Percentiles rank a stretch among this genome's conserved stretches.
Conservation (phyloP, 2,888 invertebrate genomes). For the Horisme vitalbata region DNA sequence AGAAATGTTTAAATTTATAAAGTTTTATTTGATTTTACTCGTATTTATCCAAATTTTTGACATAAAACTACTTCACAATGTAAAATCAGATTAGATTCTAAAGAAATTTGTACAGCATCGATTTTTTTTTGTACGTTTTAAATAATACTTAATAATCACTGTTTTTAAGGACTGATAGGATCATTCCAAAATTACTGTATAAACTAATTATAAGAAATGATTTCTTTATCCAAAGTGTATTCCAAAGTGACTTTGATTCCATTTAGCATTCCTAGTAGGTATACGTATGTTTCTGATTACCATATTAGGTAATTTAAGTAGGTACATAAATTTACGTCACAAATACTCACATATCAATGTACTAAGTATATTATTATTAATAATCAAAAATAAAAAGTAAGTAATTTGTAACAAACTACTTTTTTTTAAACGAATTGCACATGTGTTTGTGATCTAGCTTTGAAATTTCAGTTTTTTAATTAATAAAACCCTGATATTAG, state of each 20-base stretch:
- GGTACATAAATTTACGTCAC: conserved; percentile 25
- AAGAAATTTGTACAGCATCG: too few relatives aligned
- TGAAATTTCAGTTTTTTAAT: too few relatives aligned
- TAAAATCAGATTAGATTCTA: too few relatives aligned
- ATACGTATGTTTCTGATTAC: conserved; percentile 16
- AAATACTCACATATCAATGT: conserved; percentile 59
- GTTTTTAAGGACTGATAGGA: conserved; percentile 41
- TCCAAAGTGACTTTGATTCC: conserved; percentile 29
- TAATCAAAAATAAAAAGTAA: conserved; percentile 7
- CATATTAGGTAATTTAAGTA: conserved; percentile 1
- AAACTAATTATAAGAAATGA: conserved; percentile 15
- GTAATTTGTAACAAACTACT: conserved; percentile 10
- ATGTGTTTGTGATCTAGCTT: too few relatives aligned
- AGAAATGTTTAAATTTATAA: too few relatives aligned
- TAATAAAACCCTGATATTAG: too few relatives aligned
- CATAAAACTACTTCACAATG: too few relatives aligned
- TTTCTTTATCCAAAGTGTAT: conserved; percentile 13
- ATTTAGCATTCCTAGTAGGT: conserved; percentile 25
- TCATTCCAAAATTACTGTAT: conserved; percentile 46
- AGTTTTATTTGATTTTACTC: too few relatives aligned
- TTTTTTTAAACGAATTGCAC: too few relatives aligned
- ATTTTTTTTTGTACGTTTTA: too few relatives aligned
- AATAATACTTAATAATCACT: too few relatives aligned
- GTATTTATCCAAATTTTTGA: too few relatives aligned
- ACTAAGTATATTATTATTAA: conserved; percentile 1